Evolutionary conservation across 2,113 vertebrate species (phyloP).

Genomic region (Collichthys lucidus): DNA sequence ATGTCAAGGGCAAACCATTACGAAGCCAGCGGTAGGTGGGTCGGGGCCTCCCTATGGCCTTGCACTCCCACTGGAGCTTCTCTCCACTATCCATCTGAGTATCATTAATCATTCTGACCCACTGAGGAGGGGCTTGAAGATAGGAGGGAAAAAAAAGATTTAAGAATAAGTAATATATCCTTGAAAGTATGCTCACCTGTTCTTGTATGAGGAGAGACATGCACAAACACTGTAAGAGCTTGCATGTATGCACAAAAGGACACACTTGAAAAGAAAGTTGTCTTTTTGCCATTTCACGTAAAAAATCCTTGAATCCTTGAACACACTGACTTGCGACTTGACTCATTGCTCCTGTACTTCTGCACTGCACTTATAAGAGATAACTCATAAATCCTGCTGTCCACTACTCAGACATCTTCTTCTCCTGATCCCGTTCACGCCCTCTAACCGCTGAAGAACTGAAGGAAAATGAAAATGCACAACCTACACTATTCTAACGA

Average conservation of each 20-base stretch:
- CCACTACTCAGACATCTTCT: neutral
- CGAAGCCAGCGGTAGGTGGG: constrained; percentile 95
- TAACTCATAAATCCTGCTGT: neutral
- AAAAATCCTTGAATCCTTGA: neutral
- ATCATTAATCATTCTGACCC: constrained; percentile 95
- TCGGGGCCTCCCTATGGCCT: constrained; percentile 91
- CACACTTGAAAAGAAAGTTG: neutral
- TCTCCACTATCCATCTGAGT: constrained; percentile 95
- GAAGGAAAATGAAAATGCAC: neutral
- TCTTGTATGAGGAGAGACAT: neutral
- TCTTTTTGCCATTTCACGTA: neutral
- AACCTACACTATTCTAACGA: neutral
- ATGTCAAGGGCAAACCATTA: constrained; percentile 87
- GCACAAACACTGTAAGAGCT: neutral
- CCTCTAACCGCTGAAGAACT: neutral
- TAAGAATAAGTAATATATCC: constrained; percentile 63
- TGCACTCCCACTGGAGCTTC: constrained; percentile 94
- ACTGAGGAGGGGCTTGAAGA: constrained; percentile 91
- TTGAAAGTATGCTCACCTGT: constrained; percentile 32
- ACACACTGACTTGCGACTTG: neutral
- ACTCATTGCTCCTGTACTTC: neutral
- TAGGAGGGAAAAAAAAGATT: constrained; percentile 31
- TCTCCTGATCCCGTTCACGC: neutral
- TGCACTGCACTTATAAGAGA: neutral
- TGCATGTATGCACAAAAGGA: neutral